Conservation (phyloP, 2,113 vertebrate genomes). For the Pipra filicauda region DNA sequence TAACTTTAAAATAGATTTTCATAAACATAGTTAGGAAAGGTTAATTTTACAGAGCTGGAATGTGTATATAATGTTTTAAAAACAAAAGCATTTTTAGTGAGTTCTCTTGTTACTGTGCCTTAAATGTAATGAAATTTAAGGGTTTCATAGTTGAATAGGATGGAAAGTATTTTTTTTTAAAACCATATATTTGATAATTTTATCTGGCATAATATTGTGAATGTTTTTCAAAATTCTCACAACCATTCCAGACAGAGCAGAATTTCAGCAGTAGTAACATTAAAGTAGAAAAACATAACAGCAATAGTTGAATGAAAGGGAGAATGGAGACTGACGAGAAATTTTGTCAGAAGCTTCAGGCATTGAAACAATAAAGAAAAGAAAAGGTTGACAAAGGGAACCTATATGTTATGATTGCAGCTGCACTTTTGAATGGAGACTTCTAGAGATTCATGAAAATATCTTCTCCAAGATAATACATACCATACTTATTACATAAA, state of each 20-base stretch:
- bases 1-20: neutral
- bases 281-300: neutral
- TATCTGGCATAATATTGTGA: neutral
- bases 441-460: neutral
- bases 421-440: neutral
- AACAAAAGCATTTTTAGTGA: neutral
- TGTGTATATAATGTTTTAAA: neutral
- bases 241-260: neutral
- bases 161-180: neutral
- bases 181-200: neutral
- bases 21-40: neutral
- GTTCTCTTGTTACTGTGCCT: neutral
- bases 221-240: neutral
- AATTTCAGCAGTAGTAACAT: neutral
- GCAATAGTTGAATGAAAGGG: neutral
- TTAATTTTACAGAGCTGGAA: neutral
- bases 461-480: neutral
- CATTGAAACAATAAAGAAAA: neutral
- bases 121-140: neutral
- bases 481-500: neutral
- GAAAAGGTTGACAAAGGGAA: neutral
- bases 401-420: neutral
- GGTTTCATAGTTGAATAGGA: neutral
- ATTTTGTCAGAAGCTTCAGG: neutral
- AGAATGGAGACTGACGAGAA: neutral